These are phyloP conservation scores for Avahi laniger DNA, from an alignment of 2,797 vertebrate genomes.

Conservation along the genomic window DNA sequence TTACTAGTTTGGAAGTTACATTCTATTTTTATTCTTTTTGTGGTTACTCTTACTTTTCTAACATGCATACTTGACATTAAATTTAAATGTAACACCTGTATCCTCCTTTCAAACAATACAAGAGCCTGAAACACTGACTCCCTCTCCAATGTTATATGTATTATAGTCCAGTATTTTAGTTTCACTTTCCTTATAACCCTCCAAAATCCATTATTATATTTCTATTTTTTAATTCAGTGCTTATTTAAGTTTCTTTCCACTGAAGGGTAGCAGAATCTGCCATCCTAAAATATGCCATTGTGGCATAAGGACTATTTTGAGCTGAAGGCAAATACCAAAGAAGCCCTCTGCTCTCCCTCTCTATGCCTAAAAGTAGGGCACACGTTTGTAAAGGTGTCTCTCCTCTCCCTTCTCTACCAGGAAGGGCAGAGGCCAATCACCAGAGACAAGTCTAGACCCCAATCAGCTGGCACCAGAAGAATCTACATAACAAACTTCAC, in stretches of 20 bases:
- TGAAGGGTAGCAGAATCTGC: not conserved
- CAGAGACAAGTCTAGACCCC: not conserved
- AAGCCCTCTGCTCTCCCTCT: not conserved
- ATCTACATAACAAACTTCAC: not conserved
- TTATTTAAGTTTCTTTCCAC: conserved; percentile 20
- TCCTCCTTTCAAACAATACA: not conserved
- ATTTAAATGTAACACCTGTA: not conserved
- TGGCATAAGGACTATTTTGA: conserved; percentile 24
- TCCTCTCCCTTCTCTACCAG: not conserved
- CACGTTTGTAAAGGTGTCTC: not conserved
- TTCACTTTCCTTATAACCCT: not conserved
- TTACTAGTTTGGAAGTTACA: not conserved
- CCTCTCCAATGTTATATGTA: not conserved
- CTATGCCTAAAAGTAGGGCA: not conserved
- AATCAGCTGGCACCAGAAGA: not conserved
- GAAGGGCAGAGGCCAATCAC: not conserved
- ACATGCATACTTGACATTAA: not conserved
- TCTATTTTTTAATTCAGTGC: not conserved
- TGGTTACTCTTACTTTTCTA: not conserved
- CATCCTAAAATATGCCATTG: not conserved
- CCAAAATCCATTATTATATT: not conserved
- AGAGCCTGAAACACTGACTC: not conserved
- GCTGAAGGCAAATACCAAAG: not conserved
- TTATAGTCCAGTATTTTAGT: not conserved
- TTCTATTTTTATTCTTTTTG: not conserved